Evolutionary conservation across 2,113 vertebrate species (phyloP).

Genomic region (Macaca mulatta): DNA sequence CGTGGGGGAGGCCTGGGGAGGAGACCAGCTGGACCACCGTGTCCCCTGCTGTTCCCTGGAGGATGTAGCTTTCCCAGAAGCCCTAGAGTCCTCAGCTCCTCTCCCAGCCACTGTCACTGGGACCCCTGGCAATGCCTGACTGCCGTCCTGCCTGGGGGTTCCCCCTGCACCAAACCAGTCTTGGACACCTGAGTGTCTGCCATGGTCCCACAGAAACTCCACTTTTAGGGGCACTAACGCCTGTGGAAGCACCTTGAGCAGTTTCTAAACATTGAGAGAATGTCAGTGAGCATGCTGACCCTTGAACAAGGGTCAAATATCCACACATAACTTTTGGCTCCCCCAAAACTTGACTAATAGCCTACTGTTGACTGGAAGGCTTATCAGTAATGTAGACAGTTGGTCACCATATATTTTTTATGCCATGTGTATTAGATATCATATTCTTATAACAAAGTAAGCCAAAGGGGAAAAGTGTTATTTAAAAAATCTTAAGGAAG

Average conservation of each 20-base stretch:
- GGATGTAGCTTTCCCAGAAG: background rate
- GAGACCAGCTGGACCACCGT: background rate
- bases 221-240: rapidly evolving
- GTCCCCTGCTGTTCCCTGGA: background rate
- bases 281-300: no score
- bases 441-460: background rate
- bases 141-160: no score
- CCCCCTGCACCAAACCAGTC: background rate
- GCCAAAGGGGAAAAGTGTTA: background rate
- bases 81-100: background rate
- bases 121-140: background rate
- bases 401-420: background rate
- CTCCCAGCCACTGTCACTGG: background rate
- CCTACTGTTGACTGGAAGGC: background rate
- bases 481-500: background rate
- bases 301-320: background rate
- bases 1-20: background rate
- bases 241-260: rapidly evolving
- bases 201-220: background rate
- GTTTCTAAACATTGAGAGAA: background rate
- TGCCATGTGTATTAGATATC: background rate
- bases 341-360: background rate
- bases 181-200: background rate
- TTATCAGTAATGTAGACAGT: background rate
- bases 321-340: background rate